A percentile compares a stretch with the other conserved stretches of the same genome.
These are phyloP conservation scores for Colletes gigas DNA, from an alignment of 1,140 invertebrate species.

Conservation along the genomic window DNA sequence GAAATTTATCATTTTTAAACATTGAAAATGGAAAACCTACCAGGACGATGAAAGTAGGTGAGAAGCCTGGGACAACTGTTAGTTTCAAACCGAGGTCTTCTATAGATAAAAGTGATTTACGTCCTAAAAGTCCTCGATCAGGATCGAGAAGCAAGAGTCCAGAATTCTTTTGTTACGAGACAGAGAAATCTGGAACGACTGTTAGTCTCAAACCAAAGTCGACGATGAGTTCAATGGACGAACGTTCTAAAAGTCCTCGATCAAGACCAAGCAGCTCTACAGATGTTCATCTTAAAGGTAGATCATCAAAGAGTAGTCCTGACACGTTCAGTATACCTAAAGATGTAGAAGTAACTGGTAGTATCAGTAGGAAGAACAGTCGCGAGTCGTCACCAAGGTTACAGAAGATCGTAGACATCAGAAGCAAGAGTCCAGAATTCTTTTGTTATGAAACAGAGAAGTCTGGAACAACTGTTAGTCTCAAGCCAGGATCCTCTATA, in stretches of 20 bases:
- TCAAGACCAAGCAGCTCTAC: background rate
- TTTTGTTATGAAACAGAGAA: constrained; percentile 28
- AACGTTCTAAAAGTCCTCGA: background rate
- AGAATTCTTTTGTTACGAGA: background rate
- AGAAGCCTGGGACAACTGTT: constrained; percentile 1
- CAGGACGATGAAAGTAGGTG: background rate
- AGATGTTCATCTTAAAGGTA: background rate
- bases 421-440: constrained; percentile 20
- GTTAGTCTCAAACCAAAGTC: background rate
- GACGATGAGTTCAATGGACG: no score
- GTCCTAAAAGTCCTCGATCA: background rate
- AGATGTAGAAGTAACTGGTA: background rate
- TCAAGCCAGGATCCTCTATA: background rate
- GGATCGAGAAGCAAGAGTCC: background rate
- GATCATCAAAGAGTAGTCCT: background rate
- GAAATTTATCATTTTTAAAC: background rate
- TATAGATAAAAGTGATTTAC: background rate
- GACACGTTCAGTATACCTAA: background rate
- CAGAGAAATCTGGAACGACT: constrained; percentile 3
- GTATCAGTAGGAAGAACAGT: background rate
- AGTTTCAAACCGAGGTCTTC: background rate
- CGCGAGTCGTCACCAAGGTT: background rate
- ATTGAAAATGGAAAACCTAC: background rate
- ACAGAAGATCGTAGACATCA: background rate
- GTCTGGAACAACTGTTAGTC: constrained; percentile 15